A percentile compares a stretch with the other conserved stretches of the same genome.
These are phyloP conservation scores for Bemisia tabaci DNA, from an alignment of 1,140 invertebrate genomes.

Conservation along the genomic window DNA sequence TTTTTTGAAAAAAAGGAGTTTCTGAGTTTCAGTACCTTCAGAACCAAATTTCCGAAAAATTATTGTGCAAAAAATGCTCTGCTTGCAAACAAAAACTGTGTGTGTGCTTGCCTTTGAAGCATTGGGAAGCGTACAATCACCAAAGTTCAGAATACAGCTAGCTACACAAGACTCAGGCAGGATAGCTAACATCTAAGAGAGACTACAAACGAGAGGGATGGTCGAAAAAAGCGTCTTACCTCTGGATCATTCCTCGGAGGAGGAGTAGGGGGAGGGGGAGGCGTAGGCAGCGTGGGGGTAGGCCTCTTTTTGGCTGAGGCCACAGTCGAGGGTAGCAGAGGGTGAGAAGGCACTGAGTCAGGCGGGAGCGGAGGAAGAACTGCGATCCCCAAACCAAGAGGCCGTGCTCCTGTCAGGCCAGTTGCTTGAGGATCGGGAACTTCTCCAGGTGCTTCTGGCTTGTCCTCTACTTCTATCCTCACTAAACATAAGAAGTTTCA, in stretches of 20 bases:
- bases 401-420: slow-evolving; percentile 58
- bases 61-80: no score
- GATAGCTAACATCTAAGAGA: no score
- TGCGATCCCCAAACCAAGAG: slow-evolving; percentile 42
- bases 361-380: slow-evolving; percentile 40
- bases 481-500: slow-evolving; percentile 10
- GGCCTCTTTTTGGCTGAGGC: slow-evolving; percentile 32
- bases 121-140: no score
- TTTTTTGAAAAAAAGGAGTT: no score
- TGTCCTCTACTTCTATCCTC: slow-evolving; percentile 35
- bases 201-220: no score
- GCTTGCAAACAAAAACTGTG: no score
- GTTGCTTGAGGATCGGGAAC: slow-evolving; percentile 52
- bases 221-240: no score
- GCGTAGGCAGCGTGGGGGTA: slow-evolving; percentile 29
- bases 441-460: slow-evolving; percentile 55
- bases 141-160: no score
- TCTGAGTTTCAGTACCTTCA: no score
- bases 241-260: slow-evolving; percentile 49
- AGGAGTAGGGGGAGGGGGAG: slow-evolving; percentile 36
- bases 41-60: no score
- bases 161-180: no score
- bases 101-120: no score
- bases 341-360: slow-evolving; percentile 36
- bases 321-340: slow-evolving; percentile 28